These are phyloP conservation scores for Agapornis canus DNA, from an alignment of 2,797 vertebrate genomes.

Conservation along the genomic window DNA sequence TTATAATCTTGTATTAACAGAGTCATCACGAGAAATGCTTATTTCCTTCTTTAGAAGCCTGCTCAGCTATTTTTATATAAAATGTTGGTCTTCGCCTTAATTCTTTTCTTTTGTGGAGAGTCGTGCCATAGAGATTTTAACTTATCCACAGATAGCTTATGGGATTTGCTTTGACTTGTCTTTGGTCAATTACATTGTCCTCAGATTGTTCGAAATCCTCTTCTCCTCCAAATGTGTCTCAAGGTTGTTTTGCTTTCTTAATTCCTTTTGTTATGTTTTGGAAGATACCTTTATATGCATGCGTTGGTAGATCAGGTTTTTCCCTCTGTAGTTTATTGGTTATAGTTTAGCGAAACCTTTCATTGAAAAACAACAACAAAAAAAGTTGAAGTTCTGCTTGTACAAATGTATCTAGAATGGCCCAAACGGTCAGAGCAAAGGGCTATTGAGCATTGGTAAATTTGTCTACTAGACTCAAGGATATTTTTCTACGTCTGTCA, in stretches of 20 bases:
- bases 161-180: conserved; percentile 14
- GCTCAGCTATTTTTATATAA: conserved; percentile 71
- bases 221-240: neutral
- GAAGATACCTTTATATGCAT: conserved; percentile 39
- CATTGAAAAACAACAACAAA: neutral
- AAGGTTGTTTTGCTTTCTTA: neutral
- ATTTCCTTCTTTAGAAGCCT: conserved; percentile 68
- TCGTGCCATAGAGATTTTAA: conserved; percentile 64
- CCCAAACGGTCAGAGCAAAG: conserved; percentile 47
- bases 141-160: conserved; percentile 39
- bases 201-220: neutral
- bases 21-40: conserved; percentile 50
- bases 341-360: conserved; percentile 56
- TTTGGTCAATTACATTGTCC: neutral
- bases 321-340: conserved; percentile 31
- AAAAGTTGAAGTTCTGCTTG: conserved; percentile 29
- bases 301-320: conserved; percentile 31
- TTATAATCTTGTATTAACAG: conserved; percentile 69
- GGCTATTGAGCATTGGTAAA: conserved; percentile 57
- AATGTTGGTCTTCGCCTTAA: conserved; percentile 63
- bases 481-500: conserved; percentile 73
- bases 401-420: conserved; percentile 53
- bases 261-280: neutral
- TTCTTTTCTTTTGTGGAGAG: conserved; percentile 56
- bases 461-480: conserved; percentile 63